Evolutionary conservation across 1,140 invertebrate species (phyloP), one percentile per base, ranked within the genome.

Genomic region (Hermetia illucens): DNA sequence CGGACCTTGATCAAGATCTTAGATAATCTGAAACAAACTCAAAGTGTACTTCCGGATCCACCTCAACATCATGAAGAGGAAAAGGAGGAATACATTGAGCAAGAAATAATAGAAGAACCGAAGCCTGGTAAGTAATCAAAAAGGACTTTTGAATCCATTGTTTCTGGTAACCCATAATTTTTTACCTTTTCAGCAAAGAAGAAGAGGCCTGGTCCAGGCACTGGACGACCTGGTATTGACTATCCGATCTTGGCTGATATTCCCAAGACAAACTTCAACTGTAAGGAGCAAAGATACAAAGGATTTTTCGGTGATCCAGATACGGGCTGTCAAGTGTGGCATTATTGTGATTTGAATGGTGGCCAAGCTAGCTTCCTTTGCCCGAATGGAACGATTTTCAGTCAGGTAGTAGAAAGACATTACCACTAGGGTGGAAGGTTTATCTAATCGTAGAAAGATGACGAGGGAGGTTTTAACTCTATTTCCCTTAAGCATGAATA

Each of bases 371-470:
- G 84, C 2, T 92, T 91, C 51, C 63, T 91, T 2, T 92, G 87
- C 53, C 86, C 86, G 5, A 91, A 91, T 51, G 85, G 86, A 15
- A 92, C 88, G 3, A 82, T 91, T 48, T 92, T 91, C 63, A 88
- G 79, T 52, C 88, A 92, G 68, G 77, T 80, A 2, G 75, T 73
- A 4, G 9, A 33, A n/a, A n/a, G n/a, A n/a, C n/a, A n/a, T n/a
- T n/a, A n/a, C n/a, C n/a, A n/a, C n/a, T n/a, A n/a, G n/a, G n/a
- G n/a, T n/a, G n/a, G n/a, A n/a, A n/a, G n/a, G n/a, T n/a, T n/a
- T n/a, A n/a, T n/a, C n/a, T n/a, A n/a, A n/a, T n/a, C n/a, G n/a
- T n/a, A n/a, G n/a, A n/a, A n/a, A n/a, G n/a, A n/a, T n/a, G n/a
- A n/a, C n/a, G n/a, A n/a, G n/a, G n/a, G n/a, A n/a, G n/a, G n/a